Evolutionary conservation across 2,888 invertebrate species (phyloP).

Genomic region (Gnatocerus cornutus): DNA sequence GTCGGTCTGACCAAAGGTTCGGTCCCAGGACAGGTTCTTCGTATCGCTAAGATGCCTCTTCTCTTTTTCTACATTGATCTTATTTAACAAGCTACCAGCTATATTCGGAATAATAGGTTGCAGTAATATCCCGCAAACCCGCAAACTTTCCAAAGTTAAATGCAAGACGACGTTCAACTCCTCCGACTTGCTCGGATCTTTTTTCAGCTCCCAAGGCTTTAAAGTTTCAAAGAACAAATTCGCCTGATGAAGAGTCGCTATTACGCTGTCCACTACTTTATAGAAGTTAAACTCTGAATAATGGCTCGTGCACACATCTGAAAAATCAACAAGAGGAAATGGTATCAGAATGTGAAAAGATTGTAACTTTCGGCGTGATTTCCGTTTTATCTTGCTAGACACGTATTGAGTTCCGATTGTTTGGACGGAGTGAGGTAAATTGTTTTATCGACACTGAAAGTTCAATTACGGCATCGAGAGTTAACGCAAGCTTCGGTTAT

Average conservation of each 20-base stretch:
- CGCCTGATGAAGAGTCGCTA: slow-evolving; percentile 82
- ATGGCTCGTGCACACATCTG: slow-evolving; percentile 78
- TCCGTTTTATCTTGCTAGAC: slow-evolving; percentile 17
- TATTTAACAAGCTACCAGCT: slow-evolving; percentile 79
- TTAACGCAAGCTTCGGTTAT: slow-evolving; percentile 6
- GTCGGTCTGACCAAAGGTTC: slow-evolving; percentile 56
- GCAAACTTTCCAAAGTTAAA: slow-evolving; percentile 87
- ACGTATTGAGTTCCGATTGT: slow-evolving; percentile 29
- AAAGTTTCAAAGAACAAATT: slow-evolving; percentile 91
- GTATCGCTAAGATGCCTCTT: slow-evolving; percentile 74
- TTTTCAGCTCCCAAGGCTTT: slow-evolving; percentile 91
- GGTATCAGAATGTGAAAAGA: slow-evolving; percentile 2
- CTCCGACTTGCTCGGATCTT: slow-evolving; percentile 73
- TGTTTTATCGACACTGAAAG: slow-evolving; percentile 31
- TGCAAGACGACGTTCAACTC: slow-evolving; percentile 84
- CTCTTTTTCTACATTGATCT: slow-evolving; percentile 73
- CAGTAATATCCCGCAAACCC: slow-evolving; percentile 86
- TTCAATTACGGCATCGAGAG: slow-evolving; percentile 16
- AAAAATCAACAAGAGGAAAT: slow-evolving; percentile 6
- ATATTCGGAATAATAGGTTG: slow-evolving; percentile 90
- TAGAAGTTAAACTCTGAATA: slow-evolving; percentile 88
- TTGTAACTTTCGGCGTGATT: slow-evolving; percentile 5
- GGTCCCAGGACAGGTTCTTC: slow-evolving; percentile 64
- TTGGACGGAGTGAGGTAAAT: slow-evolving; percentile 18
- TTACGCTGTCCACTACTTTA: slow-evolving; percentile 85